Base-by-base conservation (phyloP, 2,888 invertebrate species). In the Drosophila nr. perissopoda region DNA sequence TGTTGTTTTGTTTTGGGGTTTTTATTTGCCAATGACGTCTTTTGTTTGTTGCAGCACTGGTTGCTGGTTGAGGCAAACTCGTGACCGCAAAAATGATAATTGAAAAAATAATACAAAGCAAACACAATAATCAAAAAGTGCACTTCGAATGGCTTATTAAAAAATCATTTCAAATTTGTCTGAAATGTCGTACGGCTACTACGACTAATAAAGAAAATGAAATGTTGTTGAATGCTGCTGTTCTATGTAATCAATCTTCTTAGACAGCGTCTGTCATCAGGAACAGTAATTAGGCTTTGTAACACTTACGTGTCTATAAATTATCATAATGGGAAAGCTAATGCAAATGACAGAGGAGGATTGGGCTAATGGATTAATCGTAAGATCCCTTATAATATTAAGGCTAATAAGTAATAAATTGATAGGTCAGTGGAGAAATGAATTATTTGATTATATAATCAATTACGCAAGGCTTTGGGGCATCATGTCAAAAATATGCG, bases 11-110 rank as follows among this genome's bases (percentile, higher is more conserved):
- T 38, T 36, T 62, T 46, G 33, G 4, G 10, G 42, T 65, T 51
- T 36, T 61, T 65, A 65, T 61, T 63, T 33, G 51, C 51, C 54
- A 66, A 73, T 82, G 82, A 84, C 85, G 85, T 80, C 74, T 56
- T 62, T 67, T 71, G 62, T 60, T 59, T 74, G 33, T 61, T 56
- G 58, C 48, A 58, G 63, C 46, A 57, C 61, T 48, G 64, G 57
- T 54, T 42, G 49, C 61, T 56, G 59, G 33, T 76, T 25, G 56
- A 63, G 60, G 42, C 60, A 76, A 71, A 67, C 76, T 71, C 71
- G 66, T 76, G 76, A 76, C 62, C 66, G 66, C 52, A 71, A 71
- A 76, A 75, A 54, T 59, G 25, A 61, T 76, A 62, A 63, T 59
- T 62, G n/a, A 31, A 46, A 56, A 51, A n/a, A 54, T 16, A 46